Percentiles rank a stretch among this genome's conserved stretches.
These are phyloP conservation scores for Elysia crispata DNA, from an alignment of 2,888 invertebrate species.

Conservation along the genomic window DNA sequence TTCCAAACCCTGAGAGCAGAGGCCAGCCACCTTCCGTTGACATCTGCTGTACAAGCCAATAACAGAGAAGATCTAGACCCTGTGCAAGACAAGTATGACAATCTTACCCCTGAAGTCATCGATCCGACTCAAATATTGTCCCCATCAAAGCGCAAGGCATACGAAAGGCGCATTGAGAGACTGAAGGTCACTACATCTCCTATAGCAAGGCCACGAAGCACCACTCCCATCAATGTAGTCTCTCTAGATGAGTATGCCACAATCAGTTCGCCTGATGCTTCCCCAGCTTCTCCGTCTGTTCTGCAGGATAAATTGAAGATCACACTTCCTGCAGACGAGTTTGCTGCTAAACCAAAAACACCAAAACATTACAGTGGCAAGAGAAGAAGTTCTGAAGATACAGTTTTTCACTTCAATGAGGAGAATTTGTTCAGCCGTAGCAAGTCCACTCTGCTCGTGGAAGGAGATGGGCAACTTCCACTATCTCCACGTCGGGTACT, in stretches of 20 bases:
- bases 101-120: slow-evolving; percentile 52
- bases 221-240: slow-evolving; percentile 69
- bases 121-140: slow-evolving; percentile 64
- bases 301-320: slow-evolving; percentile 68
- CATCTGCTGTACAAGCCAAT: slow-evolving; percentile 38
- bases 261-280: slow-evolving; percentile 67
- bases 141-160: slow-evolving; percentile 71
- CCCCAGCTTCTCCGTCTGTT: slow-evolving; percentile 49
- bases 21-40: background rate
- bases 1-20: slow-evolving; percentile 35
- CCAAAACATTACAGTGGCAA: slow-evolving; percentile 55
- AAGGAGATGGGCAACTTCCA: slow-evolving; percentile 59
- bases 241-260: slow-evolving; percentile 69
- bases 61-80: slow-evolving; percentile 37
- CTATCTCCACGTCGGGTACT: slow-evolving; percentile 67
- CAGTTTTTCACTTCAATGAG: slow-evolving; percentile 65
- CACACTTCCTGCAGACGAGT: slow-evolving; percentile 68
- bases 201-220: slow-evolving; percentile 70
- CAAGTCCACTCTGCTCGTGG: slow-evolving; percentile 66
- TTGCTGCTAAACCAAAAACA: slow-evolving; percentile 58
- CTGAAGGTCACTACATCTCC: slow-evolving; percentile 70
- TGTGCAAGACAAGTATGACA: slow-evolving; percentile 37
- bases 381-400: slow-evolving; percentile 54
- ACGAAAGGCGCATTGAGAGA: slow-evolving; percentile 67
- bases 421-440: slow-evolving; percentile 70